Evolutionary conservation across 1,140 invertebrate genomes (phyloP).

Genomic region (Camponotus vicinus): DNA sequence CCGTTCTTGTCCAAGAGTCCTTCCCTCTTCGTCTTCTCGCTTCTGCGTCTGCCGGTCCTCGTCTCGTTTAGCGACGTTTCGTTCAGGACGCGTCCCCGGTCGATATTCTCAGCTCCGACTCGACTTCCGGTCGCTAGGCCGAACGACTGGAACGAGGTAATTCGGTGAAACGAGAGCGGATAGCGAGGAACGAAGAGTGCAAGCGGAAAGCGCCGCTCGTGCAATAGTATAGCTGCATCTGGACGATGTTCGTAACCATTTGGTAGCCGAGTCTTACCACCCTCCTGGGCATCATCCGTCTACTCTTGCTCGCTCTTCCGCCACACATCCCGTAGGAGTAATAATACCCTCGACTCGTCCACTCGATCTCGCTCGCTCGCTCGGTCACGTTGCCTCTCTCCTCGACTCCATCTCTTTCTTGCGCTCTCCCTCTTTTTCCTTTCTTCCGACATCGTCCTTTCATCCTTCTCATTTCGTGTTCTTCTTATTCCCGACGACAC

Average conservation of each 20-base stretch:
- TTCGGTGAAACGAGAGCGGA: conserved; percentile 58
- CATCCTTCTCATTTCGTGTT: not conserved
- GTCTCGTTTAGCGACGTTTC: conserved; percentile 39
- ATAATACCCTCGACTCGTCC: conserved; percentile 73
- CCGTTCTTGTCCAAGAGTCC: not conserved
- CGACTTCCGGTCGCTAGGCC: conserved; percentile 49
- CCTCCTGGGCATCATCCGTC: conserved; percentile 79
- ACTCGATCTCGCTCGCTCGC: conserved; percentile 40
- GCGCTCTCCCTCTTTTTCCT: conserved; percentile 11
- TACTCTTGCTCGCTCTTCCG: conserved; percentile 65
- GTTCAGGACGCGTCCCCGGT: not conserved
- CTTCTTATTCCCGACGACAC: conserved; percentile 43
- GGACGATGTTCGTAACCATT: conserved; percentile 73
- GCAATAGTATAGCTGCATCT: conserved; percentile 49
- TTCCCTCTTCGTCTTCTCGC: not conserved
- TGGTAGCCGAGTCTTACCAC: conserved; percentile 72
- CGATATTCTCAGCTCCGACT: conserved; percentile 59
- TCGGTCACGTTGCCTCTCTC: conserved; percentile 30
- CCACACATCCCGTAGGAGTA: conserved; percentile 69
- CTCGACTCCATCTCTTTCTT: not conserved
- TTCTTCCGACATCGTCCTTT: not conserved
- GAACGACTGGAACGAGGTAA: conserved; percentile 64
- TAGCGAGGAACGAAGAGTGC: conserved; percentile 3
- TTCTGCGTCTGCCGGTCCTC: not conserved
- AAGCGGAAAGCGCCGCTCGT: conserved; percentile 31